Evolutionary conservation across 1,140 invertebrate species (phyloP).

Genomic region (Holcopasites calliopsidis): DNA sequence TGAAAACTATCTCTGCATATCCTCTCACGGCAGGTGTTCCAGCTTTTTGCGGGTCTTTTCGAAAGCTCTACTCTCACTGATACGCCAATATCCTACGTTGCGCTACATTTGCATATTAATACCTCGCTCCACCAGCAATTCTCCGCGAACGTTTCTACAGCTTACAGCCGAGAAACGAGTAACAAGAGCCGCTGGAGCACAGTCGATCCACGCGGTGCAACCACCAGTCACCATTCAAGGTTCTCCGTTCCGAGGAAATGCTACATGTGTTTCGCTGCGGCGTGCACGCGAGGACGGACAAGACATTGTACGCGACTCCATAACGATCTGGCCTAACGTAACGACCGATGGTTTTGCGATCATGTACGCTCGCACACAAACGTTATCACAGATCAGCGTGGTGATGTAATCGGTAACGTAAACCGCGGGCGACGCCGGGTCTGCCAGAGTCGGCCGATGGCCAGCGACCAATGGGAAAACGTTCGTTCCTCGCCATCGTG

Average conservation of each 20-base stretch:
- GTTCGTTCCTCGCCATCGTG: slow-evolving; percentile 17
- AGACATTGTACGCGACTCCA: neutral
- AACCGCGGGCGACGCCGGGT: slow-evolving; percentile 60
- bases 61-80: neutral
- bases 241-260: neutral
- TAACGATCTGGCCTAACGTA: neutral
- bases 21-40: neutral
- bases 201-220: slow-evolving; percentile 23
- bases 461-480: slow-evolving; percentile 58
- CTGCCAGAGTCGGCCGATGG: slow-evolving; percentile 56
- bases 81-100: too few species aligned
- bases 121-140: too few species aligned
- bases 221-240: slow-evolving; percentile 51
- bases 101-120: too few species aligned
- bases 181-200: neutral
- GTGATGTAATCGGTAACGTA: slow-evolving; percentile 52
- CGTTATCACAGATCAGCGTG: slow-evolving; percentile 40
- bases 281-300: neutral
- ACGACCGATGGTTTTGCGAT: neutral
- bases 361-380: neutral
- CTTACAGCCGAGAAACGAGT: too few species aligned
- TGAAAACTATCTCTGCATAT: too few species aligned
- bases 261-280: slow-evolving; percentile 13
- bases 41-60: neutral
- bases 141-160: too few species aligned